Percentiles rank a stretch among this genome's conserved stretches.
Conservation (phyloP, 1,140 invertebrate species). For the Cephus cinctus region DNA sequence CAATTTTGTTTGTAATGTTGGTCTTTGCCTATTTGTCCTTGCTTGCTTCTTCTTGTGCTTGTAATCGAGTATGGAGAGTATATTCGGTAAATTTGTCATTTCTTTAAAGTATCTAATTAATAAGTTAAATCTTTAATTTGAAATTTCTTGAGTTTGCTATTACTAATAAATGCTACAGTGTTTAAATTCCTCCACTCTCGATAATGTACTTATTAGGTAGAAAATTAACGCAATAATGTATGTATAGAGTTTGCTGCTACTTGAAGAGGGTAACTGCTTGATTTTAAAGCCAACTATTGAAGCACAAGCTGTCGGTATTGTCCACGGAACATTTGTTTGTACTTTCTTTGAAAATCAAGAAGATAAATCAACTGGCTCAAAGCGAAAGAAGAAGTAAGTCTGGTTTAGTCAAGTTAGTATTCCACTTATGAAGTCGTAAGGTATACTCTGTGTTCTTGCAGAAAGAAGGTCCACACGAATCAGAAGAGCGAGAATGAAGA, state of each 20-base stretch:
- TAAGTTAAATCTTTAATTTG: slow-evolving; percentile 2
- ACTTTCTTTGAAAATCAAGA: slow-evolving; percentile 26
- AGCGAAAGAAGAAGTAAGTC: slow-evolving; percentile 30
- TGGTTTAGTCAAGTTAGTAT: slow-evolving; percentile 4
- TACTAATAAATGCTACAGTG: not conserved
- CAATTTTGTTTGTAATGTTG: too few relatives aligned
- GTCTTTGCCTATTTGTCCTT: too few relatives aligned
- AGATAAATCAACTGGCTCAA: slow-evolving; percentile 17
- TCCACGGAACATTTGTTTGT: slow-evolving; percentile 59
- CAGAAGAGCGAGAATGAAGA: slow-evolving; percentile 18
- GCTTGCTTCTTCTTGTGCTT: not conserved
- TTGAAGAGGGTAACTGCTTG: slow-evolving; percentile 51
- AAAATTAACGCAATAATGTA: not conserved
- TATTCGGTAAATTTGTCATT: not conserved
- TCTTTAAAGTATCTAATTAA: not conserved
- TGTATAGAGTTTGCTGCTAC: slow-evolving; percentile 48
- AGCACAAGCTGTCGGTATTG: slow-evolving; percentile 56
- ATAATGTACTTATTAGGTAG: too few relatives aligned
- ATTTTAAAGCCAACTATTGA: slow-evolving; percentile 50
- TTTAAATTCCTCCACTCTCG: not conserved
- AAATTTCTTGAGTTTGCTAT: slow-evolving; percentile 14
- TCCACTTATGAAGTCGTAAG: not conserved
- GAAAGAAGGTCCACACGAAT: slow-evolving; percentile 17
- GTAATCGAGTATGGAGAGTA: not conserved
- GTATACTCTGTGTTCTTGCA: slow-evolving; percentile 7